Evolutionary conservation across 1,140 invertebrate genomes (phyloP).

Genomic region (Watersipora subatra): DNA sequence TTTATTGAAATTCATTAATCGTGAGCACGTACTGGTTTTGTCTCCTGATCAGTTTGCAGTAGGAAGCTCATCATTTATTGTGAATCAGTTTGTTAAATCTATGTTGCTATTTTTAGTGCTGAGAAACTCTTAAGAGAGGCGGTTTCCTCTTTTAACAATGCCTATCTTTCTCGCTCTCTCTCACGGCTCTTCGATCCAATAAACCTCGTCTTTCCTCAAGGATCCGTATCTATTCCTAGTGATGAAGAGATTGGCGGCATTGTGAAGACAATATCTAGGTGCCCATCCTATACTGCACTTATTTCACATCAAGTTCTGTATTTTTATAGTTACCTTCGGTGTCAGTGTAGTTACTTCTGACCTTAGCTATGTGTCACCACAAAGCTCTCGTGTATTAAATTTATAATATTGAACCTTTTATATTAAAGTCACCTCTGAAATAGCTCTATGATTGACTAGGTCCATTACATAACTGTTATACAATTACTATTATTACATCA

Average conservation of each 20-base stretch:
- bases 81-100: not conserved
- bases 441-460: no score
- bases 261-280: slow-evolving; percentile 54
- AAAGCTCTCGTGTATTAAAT: no score
- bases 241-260: slow-evolving; percentile 56
- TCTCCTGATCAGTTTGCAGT: not conserved
- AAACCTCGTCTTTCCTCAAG: slow-evolving; percentile 59
- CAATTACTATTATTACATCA: no score
- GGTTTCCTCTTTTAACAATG: slow-evolving; percentile 62
- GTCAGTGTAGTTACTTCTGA: no score
- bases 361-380: no score
- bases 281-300: slow-evolving; percentile 12
- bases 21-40: no score
- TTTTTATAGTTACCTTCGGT: no score
- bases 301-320: no score
- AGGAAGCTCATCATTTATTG: not conserved
- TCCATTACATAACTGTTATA: no score
- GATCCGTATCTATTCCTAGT: slow-evolving; percentile 45
- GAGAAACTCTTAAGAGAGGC: slow-evolving; percentile 39
- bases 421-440: no score
- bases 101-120: slow-evolving; percentile 27
- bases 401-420: no score
- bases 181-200: slow-evolving; percentile 70
- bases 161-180: slow-evolving; percentile 69
- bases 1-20: no score